Conservation (phyloP, 2,797 vertebrate species). For the Remorina albescens region DNA sequence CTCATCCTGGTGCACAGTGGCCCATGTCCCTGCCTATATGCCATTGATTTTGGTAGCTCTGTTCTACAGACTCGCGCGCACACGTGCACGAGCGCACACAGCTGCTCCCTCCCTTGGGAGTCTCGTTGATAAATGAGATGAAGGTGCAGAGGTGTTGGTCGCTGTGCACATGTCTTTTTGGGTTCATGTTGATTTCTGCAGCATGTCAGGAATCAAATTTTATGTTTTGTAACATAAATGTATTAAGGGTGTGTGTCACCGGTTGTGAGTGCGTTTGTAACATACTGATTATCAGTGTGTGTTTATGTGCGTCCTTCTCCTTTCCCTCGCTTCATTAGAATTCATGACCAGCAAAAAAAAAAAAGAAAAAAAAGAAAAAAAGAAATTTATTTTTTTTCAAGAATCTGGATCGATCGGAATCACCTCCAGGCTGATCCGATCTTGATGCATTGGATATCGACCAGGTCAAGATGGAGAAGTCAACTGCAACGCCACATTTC, state of each 20-base stretch:
- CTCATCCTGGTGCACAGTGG: slow-evolving; percentile 19
- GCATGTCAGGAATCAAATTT: slow-evolving; percentile 1
- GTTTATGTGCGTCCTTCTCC: slow-evolving; percentile 9
- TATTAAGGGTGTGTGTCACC: not conserved
- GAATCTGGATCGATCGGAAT: slow-evolving; percentile 73
- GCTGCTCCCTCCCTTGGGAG: slow-evolving; percentile 67
- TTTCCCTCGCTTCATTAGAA: slow-evolving; percentile 80
- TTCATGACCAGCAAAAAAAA: slow-evolving; percentile 77
- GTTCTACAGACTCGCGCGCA: slow-evolving; percentile 26
- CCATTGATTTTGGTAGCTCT: slow-evolving; percentile 73
- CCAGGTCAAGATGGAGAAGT: slow-evolving; percentile 74
- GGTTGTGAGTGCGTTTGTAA: not conserved
- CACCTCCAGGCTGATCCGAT: slow-evolving; percentile 75
- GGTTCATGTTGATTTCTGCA: slow-evolving; percentile 31
- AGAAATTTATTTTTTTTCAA: slow-evolving; percentile 66
- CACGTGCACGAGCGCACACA: slow-evolving; percentile 40
- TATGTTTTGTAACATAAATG: too few species aligned
- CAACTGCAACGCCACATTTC: slow-evolving; percentile 72
- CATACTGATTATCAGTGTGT: not conserved
- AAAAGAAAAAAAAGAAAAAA: too few species aligned
- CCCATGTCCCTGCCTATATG: slow-evolving; percentile 45
- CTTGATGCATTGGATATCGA: slow-evolving; percentile 76
- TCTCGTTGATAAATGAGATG: slow-evolving; percentile 76
- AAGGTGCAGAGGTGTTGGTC: slow-evolving; percentile 65
- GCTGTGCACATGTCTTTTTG: slow-evolving; percentile 35